Base-by-base conservation (phyloP, 2,797 vertebrate genomes). In the Anolis apletophallus region DNA sequence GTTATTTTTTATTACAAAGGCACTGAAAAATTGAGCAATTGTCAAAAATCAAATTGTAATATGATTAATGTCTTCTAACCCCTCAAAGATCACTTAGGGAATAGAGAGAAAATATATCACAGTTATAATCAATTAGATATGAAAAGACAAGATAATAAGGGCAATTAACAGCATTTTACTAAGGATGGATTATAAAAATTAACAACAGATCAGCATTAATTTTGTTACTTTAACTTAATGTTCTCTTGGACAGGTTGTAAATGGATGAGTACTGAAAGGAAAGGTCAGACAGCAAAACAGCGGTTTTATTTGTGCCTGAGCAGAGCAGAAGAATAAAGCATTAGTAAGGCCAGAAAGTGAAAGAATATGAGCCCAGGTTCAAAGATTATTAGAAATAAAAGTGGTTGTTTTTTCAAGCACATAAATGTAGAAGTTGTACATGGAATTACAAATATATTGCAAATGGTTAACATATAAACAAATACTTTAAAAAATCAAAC, bases 91-190 rank as follows among this genome's bases (percentile, higher is more conserved):
- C 26, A 87, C 78, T n/a, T 84, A 46, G 36, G 71, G 50, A 83
- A 84, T 0, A 23, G 21, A 67, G 77, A n/a, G 0, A 78, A 1
- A 2, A 55, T 6, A n/a, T 80, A 55, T 89, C 90, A 74, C 71
- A 75, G 80, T 84, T 86, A 75, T 71, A 88, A 90, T 75, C 82
- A 91, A 86, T 89, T 83, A 86, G 90, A 12, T 82, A 75, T 80
- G 46, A 87, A 80, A 84, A 86, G 86, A 91, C 87, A 90, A 91
- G 90, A 88, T 90, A 93, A 91, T 91, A 73, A 85, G 84, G 16
- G 34, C 88, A 92, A 92, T 92, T 92, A 92, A 54, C 81, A 81
- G 9, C 67, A 10, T 73, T 87, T 40, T 75, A 85, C 3, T 1
- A 40, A 85, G 7, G 3, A 67, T 74, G 16, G 26, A 90, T 89